Conservation (phyloP, 1,140 invertebrate genomes). For the Ostrea edulis region DNA sequence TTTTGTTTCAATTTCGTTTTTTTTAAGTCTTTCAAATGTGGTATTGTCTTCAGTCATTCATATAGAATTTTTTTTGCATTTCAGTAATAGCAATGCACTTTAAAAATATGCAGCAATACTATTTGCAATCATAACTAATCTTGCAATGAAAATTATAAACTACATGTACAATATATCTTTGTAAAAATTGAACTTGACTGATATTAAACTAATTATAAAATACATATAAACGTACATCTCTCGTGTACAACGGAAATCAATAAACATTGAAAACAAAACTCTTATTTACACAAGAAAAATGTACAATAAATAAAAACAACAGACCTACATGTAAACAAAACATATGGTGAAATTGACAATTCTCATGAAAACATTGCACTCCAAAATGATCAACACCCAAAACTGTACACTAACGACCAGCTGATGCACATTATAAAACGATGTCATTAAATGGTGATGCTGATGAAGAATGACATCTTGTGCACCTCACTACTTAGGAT, state of each 20-base stretch:
- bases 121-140: too few relatives aligned
- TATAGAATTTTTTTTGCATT: too few relatives aligned
- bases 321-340: background rate
- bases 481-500: background rate
- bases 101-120: too few relatives aligned
- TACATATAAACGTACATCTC: background rate
- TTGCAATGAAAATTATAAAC: too few relatives aligned
- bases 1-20: background rate
- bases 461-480: background rate
- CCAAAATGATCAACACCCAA: background rate
- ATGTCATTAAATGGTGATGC: background rate
- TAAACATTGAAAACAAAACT: background rate
- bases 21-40: too few relatives aligned
- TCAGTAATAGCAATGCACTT: too few relatives aligned
- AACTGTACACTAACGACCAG: background rate
- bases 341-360: background rate
- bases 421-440: background rate
- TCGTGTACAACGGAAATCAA: conserved; percentile 5
- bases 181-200: too few relatives aligned
- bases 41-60: too few relatives aligned
- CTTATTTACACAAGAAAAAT: background rate
- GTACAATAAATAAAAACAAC: conserved; percentile 26
- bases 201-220: too few relatives aligned
- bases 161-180: too few relatives aligned
- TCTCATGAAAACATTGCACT: conserved; percentile 4